Evolutionary conservation across 2,797 vertebrate species (phyloP).

Genomic region (Lagocephalus sceleratus): DNA sequence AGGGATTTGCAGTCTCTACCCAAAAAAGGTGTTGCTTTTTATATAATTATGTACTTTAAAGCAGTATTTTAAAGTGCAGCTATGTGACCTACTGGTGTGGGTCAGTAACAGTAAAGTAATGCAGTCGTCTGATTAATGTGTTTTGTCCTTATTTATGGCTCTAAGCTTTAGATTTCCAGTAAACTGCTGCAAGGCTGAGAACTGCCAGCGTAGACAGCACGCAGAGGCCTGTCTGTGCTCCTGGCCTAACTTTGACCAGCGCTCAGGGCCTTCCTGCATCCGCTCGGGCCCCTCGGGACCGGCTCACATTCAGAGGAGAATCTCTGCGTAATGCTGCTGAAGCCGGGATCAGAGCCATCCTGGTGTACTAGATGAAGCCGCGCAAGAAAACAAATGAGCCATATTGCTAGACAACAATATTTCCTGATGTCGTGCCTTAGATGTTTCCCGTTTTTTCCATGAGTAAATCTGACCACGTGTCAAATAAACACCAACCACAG

Average conservation of each 20-base stretch:
- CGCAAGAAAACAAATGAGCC: conserved; percentile 17
- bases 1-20: conserved; percentile 1
- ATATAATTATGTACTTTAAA: conserved; percentile 31
- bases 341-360: conserved; percentile 46
- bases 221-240: conserved; percentile 61
- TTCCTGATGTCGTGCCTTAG: conserved; percentile 16
- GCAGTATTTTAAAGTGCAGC: conserved; percentile 23
- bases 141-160: conserved; percentile 71
- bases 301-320: conserved; percentile 43
- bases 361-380: conserved; percentile 28
- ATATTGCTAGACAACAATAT: background rate
- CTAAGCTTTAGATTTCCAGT: conserved; percentile 62
- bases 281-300: conserved; percentile 31
- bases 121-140: conserved; percentile 65
- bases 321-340: conserved; percentile 33
- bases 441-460: conserved; percentile 7
- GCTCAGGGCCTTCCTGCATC: conserved; percentile 55
- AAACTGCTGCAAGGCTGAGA: conserved; percentile 70
- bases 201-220: conserved; percentile 46
- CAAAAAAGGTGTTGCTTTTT: conserved; percentile 1
- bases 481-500: conserved; percentile 12
- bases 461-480: conserved; percentile 23
- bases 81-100: conserved; percentile 16
- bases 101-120: conserved; percentile 28
- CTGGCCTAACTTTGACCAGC: conserved; percentile 59